Evolutionary conservation across 2,888 invertebrate species (phyloP).

Genomic region (Prionchulus punctatus): DNA sequence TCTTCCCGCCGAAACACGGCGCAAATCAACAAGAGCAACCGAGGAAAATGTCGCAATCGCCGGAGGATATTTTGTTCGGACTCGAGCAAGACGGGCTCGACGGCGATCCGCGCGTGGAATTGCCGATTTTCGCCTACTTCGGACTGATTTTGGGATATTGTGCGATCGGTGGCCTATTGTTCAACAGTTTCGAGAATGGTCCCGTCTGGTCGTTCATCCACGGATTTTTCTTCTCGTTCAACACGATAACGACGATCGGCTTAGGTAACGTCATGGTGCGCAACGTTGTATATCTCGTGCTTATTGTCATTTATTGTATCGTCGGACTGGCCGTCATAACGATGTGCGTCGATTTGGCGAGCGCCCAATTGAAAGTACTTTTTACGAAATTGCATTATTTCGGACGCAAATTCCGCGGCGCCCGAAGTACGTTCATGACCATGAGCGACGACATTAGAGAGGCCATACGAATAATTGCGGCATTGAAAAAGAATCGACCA

Average conservation of each 20-base stretch:
- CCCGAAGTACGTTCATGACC: conserved; percentile 25
- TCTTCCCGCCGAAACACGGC: no score
- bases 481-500: conserved; percentile 25
- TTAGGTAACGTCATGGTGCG: conserved; percentile 29
- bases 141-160: conserved; percentile 29
- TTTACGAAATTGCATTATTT: conserved; percentile 32
- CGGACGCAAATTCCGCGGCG: conserved; percentile 24
- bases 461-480: conserved; percentile 31
- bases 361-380: conserved; percentile 29
- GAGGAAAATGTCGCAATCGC: background rate
- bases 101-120: conserved; percentile 16
- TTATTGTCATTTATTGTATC: conserved; percentile 30
- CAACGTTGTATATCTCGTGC: conserved; percentile 11
- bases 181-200: conserved; percentile 11
- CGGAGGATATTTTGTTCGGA: background rate
- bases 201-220: conserved; percentile 29
- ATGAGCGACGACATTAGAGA: conserved; percentile 31
- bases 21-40: background rate
- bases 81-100: background rate
- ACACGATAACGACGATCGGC: conserved; percentile 33
- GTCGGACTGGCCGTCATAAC: conserved; percentile 32
- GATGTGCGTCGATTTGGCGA: conserved; percentile 29
- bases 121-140: conserved; percentile 31
- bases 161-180: conserved; percentile 12
- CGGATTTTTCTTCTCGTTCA: conserved; percentile 30